A percentile compares a stretch with the other conserved stretches of the same genome.
Evolutionary conservation across 2,113 vertebrate genomes (phyloP).

Genomic region (Carassius carassius): DNA sequence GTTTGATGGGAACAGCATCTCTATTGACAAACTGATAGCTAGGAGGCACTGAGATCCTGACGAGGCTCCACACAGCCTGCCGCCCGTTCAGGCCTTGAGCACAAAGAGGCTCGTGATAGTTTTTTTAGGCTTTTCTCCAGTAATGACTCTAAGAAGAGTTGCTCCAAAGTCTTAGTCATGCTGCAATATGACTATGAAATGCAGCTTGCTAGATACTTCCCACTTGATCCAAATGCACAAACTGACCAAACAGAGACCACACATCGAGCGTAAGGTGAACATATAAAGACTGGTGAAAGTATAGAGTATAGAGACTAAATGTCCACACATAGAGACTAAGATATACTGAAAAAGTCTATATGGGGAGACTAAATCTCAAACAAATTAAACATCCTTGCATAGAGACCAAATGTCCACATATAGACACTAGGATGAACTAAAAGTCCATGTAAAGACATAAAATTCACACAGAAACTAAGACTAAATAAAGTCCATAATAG

Average conservation of each 20-base stretch:
- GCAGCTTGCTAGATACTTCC: constrained; percentile 9
- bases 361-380: not conserved
- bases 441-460: not conserved
- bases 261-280: not conserved
- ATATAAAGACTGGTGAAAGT: not conserved
- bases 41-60: constrained; percentile 17
- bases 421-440: not conserved
- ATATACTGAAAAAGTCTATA: not conserved
- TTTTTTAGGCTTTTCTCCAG: not conserved
- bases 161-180: constrained; percentile 25
- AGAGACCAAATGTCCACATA: too few relatives aligned
- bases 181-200: not conserved
- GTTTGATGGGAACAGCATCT: constrained; percentile 72
- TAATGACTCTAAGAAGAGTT: constrained; percentile 4
- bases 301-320: not conserved
- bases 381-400: too few relatives aligned
- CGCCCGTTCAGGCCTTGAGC: constrained; percentile 8
- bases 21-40: constrained; percentile 76
- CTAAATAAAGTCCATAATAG: too few relatives aligned
- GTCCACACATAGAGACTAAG: not conserved
- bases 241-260: not conserved
- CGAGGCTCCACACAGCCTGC: constrained; percentile 19
- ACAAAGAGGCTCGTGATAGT: constrained; percentile 27
- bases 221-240: not conserved
- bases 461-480: too few relatives aligned